phyloP scores from a whole-genome alignment of 2,797 vertebrate genomes.

The Craterocephalus amniculus region DNA sequence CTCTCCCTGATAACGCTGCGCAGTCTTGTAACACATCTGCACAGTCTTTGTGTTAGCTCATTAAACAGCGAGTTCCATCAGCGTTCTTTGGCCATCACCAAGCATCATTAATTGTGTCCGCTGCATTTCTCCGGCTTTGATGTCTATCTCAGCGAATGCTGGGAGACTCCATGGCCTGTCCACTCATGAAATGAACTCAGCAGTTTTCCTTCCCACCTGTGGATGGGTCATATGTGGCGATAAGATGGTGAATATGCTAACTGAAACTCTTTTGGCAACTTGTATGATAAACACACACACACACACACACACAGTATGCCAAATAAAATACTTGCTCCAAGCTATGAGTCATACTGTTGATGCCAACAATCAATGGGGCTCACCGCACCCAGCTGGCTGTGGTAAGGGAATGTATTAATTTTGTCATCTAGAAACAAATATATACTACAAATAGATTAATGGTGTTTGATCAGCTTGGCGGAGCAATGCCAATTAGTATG shows the following conservation, averaged over 20 bases:
- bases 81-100: conserved; percentile 66
- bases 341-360: conserved; percentile 67
- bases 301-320: conserved; percentile 35
- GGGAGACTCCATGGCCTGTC: conserved; percentile 40
- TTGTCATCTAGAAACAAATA: conserved; percentile 77
- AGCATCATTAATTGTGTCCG: conserved; percentile 70
- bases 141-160: conserved; percentile 49
- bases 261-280: conserved; percentile 66
- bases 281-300: conserved; percentile 15
- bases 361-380: conserved; percentile 76
- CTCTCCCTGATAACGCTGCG: conserved; percentile 57
- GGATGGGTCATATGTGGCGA: conserved; percentile 53
- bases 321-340: conserved; percentile 66
- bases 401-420: conserved; percentile 70
- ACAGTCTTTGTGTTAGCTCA: conserved; percentile 64
- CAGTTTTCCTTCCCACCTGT: conserved; percentile 69
- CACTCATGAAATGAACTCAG: conserved; percentile 36
- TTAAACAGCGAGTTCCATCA: conserved; percentile 69
- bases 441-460: conserved; percentile 78
- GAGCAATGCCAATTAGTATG: conserved; percentile 63
- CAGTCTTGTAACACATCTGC: conserved; percentile 68
- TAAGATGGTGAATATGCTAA: conserved; percentile 56
- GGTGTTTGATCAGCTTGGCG: conserved; percentile 74
- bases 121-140: conserved; percentile 59
- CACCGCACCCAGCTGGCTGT: conserved; percentile 65